Conservation (phyloP, 2,888 invertebrate species). For the Agrochola macilenta region DNA sequence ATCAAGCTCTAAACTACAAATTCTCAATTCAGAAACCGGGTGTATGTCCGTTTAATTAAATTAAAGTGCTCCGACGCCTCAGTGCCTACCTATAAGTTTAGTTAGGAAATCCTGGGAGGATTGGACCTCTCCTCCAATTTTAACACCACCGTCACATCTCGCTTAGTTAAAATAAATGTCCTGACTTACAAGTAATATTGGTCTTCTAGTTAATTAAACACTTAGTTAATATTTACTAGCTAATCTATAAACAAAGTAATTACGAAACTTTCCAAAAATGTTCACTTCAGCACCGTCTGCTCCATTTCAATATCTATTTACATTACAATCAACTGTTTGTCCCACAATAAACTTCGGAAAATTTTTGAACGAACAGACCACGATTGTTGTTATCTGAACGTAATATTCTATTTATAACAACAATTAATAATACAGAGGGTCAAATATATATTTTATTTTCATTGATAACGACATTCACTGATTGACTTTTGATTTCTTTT, state of each 20-base stretch:
- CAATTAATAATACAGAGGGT: conserved; percentile 64
- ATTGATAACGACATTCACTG: conserved; percentile 61
- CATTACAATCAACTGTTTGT: conserved; percentile 45
- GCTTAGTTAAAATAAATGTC: neutral
- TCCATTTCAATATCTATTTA: conserved; percentile 32
- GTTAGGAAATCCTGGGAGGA: neutral
- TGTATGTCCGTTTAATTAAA: conserved; percentile 4
- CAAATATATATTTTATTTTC: conserved; percentile 66
- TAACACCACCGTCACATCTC: neutral
- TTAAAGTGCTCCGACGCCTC: neutral
- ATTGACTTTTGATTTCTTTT: too few species aligned
- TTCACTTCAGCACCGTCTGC: conserved; percentile 24
- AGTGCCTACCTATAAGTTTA: neutral
- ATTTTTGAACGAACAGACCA: conserved; percentile 48
- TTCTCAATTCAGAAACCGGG: too few species aligned
- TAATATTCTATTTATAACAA: conserved; percentile 67
- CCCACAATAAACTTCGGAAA: conserved; percentile 55
- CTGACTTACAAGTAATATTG: neutral
- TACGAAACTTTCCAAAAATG: conserved; percentile 46
- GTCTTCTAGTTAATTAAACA: neutral
- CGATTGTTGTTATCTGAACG: conserved; percentile 50
- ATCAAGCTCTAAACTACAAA: neutral
- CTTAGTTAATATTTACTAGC: neutral
- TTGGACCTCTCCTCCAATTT: neutral
- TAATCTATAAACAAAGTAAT: neutral